Evolutionary conservation across 2,888 invertebrate genomes (phyloP), one percentile per base, ranked within the genome.

Genomic region (Torymus aiolomorphi): DNA sequence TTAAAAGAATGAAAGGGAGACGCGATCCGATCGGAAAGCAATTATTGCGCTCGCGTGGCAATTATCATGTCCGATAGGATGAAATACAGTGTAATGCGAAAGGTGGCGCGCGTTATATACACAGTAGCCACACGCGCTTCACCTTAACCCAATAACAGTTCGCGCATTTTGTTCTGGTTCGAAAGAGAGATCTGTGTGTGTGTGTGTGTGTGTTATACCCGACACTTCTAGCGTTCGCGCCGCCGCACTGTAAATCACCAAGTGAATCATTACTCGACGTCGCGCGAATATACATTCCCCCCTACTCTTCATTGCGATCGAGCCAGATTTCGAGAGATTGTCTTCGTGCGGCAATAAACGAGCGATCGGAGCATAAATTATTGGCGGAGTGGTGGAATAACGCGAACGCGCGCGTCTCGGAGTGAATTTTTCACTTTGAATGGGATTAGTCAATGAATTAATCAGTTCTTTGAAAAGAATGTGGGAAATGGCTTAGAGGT

Each of bases 221-320:
- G 80, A 70, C 84, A 84, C 82, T 83, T 74, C 73, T 20, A 63
- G 42, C 42, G 18, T 42, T 63, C 52, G 20, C 61, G 71, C 61
- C 52, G 67, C 52, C 24, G 24, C 85, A 82, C 83, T 83, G 87
- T 87, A 87, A 88, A 88, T 88, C 87, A 88, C 84, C 82, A 80
- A 81, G 85, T 86, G 87, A 87, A 86, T 87, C 86, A 86, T 84
- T 87, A 85, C 80, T 81, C 84, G 84, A 83, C 86, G 85, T 83
- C 66, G 16, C 66, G 20, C 54, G 42, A 42, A 42, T 42, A 42
- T 42, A 42, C 8, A 42, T 59, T 2, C 4, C 13, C 4, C 42
- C 62, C 51, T 62, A 12, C n/a, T 57, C 65, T 51, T 42, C 42
- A 84, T 82, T 84, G 84, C 83, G 83, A 85, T 83, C 82, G 83